Conservation (phyloP, 92 coral and sea anemone species). For the Epizoanthus stellaris region DNA sequence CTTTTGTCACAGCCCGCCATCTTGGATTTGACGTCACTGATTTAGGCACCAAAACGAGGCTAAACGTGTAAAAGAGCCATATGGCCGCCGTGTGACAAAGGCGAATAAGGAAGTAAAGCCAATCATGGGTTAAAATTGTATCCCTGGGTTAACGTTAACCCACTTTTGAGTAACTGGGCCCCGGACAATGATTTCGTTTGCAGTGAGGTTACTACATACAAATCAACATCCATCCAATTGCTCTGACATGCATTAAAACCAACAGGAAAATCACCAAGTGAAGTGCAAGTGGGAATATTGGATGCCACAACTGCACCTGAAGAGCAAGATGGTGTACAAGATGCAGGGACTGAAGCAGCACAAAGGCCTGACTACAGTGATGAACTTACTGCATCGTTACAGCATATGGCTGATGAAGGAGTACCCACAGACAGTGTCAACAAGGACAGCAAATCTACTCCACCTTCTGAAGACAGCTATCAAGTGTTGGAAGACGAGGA, state of each 20-base stretch:
- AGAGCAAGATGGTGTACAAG: not conserved
- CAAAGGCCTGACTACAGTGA: not conserved
- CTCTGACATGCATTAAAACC: not conserved
- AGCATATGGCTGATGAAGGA: not conserved
- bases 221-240: not conserved
- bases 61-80: too few relatives aligned
- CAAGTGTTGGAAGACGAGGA: not conserved
- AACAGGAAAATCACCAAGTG: not conserved
- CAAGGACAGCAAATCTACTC: not conserved
- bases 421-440: not conserved
- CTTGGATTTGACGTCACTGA: too few relatives aligned
- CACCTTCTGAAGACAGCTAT: not conserved
- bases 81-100: too few relatives aligned
- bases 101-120: too few relatives aligned
- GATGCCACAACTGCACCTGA: not conserved
- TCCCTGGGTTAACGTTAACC: too few relatives aligned
- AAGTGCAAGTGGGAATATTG: not conserved
- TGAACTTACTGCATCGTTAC: not conserved
- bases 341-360: not conserved
- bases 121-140: too few relatives aligned
- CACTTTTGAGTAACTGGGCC: too few relatives aligned
- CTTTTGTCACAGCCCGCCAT: too few relatives aligned
- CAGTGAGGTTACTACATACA: not conserved
- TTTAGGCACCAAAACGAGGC: too few relatives aligned
- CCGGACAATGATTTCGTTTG: too few relatives aligned